Evolutionary conservation across 1,140 invertebrate genomes (phyloP).

Genomic region (Euwallacea similis): DNA sequence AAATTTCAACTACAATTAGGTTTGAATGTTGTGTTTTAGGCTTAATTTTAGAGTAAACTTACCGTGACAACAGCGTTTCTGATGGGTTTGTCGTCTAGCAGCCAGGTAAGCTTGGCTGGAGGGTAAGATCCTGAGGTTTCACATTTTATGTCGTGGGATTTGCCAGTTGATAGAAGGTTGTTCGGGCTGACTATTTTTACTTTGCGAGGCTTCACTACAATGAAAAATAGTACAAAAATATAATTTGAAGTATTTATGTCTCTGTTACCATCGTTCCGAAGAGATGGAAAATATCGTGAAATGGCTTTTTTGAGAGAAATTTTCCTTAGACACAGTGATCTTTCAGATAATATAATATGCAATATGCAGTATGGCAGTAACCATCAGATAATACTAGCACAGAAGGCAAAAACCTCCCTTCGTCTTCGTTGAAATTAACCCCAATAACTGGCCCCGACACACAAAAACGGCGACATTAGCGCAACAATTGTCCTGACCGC

Average conservation of each 20-base stretch:
- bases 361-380: not conserved
- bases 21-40: constrained; percentile 10
- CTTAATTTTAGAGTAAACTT: constrained; percentile 42
- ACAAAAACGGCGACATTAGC: constrained; percentile 4
- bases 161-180: constrained; percentile 63
- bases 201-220: constrained; percentile 69
- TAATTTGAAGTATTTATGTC: too few species aligned
- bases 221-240: not conserved
- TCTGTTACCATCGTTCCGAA: too few species aligned
- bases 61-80: constrained; percentile 59
- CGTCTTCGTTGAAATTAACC: too few species aligned
- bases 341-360: too few species aligned
- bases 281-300: too few species aligned
- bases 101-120: constrained; percentile 72
- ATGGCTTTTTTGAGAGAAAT: too few species aligned
- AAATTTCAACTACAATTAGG: not conserved
- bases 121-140: constrained; percentile 74
- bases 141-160: constrained; percentile 65
- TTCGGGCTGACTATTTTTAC: constrained; percentile 67
- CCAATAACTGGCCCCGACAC: not conserved
- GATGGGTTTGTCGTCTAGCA: constrained; percentile 66
- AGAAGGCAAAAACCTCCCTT: too few species aligned
- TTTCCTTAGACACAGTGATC: too few species aligned
- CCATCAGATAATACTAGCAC: not conserved
- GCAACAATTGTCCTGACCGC: constrained; percentile 24